A percentile compares a stretch with the other conserved stretches of the same genome.
Conservation (phyloP, 2,113 vertebrate species). For the Pluvianellus socialis region DNA sequence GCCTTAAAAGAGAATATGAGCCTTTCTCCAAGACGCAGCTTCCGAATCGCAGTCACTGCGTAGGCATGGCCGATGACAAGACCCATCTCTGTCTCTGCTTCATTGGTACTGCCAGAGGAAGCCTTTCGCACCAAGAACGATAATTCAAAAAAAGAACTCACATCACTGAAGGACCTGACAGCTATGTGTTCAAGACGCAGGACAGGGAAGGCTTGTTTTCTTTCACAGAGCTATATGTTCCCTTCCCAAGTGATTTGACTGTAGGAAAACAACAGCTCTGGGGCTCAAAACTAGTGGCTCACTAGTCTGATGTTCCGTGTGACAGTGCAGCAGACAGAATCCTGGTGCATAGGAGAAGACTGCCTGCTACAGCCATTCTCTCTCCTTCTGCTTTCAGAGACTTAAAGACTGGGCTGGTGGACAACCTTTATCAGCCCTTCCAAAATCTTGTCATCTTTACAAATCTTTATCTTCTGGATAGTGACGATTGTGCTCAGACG, state of each 20-base stretch:
- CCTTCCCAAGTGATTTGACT: neutral
- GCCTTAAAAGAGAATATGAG: conserved; percentile 78
- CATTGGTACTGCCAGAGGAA: conserved; percentile 63
- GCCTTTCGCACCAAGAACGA: conserved; percentile 56
- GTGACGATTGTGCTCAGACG: neutral
- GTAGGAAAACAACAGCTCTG: neutral
- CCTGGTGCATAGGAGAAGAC: neutral
- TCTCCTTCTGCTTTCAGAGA: neutral
- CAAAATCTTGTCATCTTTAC: neutral
- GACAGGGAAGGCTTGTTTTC: neutral
- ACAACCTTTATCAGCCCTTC: neutral
- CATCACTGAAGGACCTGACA: neutral
- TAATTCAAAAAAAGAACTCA: neutral
- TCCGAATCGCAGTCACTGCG: conserved; percentile 86
- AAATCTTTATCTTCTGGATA: neutral
- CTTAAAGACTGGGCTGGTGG: neutral
- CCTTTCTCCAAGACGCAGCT: conserved; percentile 81
- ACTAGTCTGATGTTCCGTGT: neutral
- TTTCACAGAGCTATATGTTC: neutral
- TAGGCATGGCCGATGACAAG: conserved; percentile 90
- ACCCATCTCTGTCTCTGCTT: conserved; percentile 77
- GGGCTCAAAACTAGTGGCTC: neutral
- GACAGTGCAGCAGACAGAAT: neutral
- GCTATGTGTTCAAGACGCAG: neutral
- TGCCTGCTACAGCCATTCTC: neutral